phyloP scores from a whole-genome alignment of 2,888 invertebrate species.

The Pegoplata infirma region DNA sequence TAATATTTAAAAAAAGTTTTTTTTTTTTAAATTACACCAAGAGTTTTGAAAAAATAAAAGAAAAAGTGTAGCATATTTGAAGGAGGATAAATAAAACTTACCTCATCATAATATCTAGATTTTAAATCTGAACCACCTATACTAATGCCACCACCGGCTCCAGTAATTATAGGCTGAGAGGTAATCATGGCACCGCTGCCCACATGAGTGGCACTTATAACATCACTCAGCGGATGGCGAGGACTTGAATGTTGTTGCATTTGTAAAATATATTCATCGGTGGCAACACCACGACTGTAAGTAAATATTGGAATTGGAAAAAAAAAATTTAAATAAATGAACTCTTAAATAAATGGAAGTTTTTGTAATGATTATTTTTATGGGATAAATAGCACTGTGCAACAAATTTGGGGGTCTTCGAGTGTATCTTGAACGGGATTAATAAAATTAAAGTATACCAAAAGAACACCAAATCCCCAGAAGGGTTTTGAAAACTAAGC shows the following conservation, averaged over 20 bases:
- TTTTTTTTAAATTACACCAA: constrained; percentile 54
- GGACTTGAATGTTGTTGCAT: constrained; percentile 78
- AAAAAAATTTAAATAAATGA: too few species aligned
- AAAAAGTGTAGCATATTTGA: background rate
- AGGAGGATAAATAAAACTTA: constrained; percentile 63
- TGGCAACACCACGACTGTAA: constrained; percentile 83
- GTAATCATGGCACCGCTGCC: constrained; percentile 69
- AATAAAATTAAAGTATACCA: too few species aligned
- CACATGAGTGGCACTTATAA: constrained; percentile 74
- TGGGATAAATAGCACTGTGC: too few species aligned
- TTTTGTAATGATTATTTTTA: too few species aligned
- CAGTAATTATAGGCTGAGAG: constrained; percentile 70
- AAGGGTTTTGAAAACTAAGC: too few species aligned
- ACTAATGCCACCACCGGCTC: constrained; percentile 72
- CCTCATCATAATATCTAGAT: constrained; percentile 77
- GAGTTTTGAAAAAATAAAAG: constrained; percentile 45
- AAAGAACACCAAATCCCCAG: too few species aligned
- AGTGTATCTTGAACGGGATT: too few species aligned
- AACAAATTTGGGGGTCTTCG: too few species aligned
- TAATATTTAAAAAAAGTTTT: constrained; percentile 45
- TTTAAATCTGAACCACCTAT: constrained; percentile 80
- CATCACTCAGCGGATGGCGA: constrained; percentile 76
- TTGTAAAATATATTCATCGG: constrained; percentile 84
- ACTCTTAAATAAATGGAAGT: too few species aligned
- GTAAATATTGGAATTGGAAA: constrained; percentile 4